Evolutionary conservation across 2,888 invertebrate species (phyloP), one percentile per base, ranked within the genome.

Genomic region (Hemicrepidius hirtus): DNA sequence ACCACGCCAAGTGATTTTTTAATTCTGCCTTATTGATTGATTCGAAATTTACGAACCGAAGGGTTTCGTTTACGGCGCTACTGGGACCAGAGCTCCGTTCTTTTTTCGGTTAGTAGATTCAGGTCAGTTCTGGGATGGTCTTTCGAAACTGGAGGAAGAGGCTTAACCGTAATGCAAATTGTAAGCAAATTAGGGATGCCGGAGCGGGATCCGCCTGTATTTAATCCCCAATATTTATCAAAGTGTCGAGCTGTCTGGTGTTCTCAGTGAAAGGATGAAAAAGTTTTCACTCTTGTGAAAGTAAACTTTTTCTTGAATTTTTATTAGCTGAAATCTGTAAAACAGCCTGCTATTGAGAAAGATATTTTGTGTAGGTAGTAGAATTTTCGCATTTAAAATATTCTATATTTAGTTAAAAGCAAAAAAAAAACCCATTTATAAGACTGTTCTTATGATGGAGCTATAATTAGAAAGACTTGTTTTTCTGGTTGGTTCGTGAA

Each of bases 161-260:
- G 66, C 41, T 66, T 66, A 55, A 55, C 66, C 55, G 28, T 66
- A 59, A 68, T 68, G 59, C 46, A 68, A 68, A 68, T 68, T 68
- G 35, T 59, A 68, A 68, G 59, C 60, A 68, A 68, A 59, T 68
- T 68, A 59, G 59, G 35, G 37, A 68, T 35, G 21, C n/a, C 35
- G 59, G 28, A 59, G 57, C 20, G 35, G 24, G 21, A 68, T 68
- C 49, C 37, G 6, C 37, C 37, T 16, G 32, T 60, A 32, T 32
- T 49, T 59, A 68, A 68, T 68, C 59, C 59, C 21, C 41, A 55
- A 60, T 68, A 68, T 68, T 59, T 68, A 68, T 68, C 59, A 68
- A 67, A 53, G 55, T 46, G 59, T 68, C 68, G 46, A 35, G 41
- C 46, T 57, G 57, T 59, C 59, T 20, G 28, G 12, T 32, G 32